Conservation (phyloP, 2,888 invertebrate species). For the Automeris io region DNA sequence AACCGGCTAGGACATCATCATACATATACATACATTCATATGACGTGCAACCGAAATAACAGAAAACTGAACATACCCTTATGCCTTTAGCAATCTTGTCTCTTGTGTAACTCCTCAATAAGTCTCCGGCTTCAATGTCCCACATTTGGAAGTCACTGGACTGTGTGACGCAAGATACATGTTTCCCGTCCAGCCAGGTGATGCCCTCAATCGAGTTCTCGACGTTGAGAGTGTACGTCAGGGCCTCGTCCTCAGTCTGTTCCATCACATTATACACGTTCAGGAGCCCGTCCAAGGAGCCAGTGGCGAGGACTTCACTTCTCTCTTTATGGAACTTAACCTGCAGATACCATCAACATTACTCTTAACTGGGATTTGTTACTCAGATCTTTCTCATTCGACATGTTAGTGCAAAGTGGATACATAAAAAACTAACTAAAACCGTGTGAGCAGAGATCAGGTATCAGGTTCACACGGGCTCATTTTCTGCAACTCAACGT, state of each 20-base stretch:
- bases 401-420: no score
- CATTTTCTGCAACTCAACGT: no score
- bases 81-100: slow-evolving; percentile 76
- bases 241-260: slow-evolving; percentile 86
- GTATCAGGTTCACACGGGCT: no score
- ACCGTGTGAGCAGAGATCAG: no score
- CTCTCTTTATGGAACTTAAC: slow-evolving; percentile 84
- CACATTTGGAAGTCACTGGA: slow-evolving; percentile 83
- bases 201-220: slow-evolving; percentile 85
- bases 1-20: no score
- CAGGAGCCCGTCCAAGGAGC: slow-evolving; percentile 89
- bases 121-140: slow-evolving; percentile 79
- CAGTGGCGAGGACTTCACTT: slow-evolving; percentile 82
- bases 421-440: no score
- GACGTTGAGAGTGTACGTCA: slow-evolving; percentile 85
- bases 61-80: slow-evolving; percentile 55
- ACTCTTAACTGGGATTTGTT: no score
- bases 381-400: no score
- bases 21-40: no score
- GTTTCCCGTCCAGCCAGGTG: slow-evolving; percentile 68
- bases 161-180: slow-evolving; percentile 82
- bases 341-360: no score
- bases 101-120: slow-evolving; percentile 75
- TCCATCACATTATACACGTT: slow-evolving; percentile 89
- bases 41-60: no score